Evolutionary conservation across 2,888 invertebrate genomes (phyloP).

Genomic region (Willowsia nigromaculata): DNA sequence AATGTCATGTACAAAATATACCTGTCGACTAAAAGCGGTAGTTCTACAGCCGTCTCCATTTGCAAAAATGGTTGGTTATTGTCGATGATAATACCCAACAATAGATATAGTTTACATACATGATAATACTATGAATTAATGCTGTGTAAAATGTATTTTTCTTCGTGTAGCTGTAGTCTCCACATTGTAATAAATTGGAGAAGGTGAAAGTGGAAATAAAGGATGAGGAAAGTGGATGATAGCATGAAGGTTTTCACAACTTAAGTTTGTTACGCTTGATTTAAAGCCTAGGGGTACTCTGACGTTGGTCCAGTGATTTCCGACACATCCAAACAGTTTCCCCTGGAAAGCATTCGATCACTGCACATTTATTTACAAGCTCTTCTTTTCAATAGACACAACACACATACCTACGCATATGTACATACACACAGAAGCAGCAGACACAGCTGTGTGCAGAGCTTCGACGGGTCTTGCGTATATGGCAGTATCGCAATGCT

Average conservation of each 20-base stretch:
- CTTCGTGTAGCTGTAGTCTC: not conserved
- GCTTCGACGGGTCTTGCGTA: no score
- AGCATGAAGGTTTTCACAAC: slow-evolving; percentile 22
- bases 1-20: no score
- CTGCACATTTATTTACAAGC: slow-evolving; percentile 27
- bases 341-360: slow-evolving; percentile 31
- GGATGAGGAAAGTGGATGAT: slow-evolving; percentile 34
- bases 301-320: slow-evolving; percentile 63
- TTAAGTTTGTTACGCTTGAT: slow-evolving; percentile 56
- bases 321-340: slow-evolving; percentile 50
- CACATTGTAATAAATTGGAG: not conserved
- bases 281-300: slow-evolving; percentile 61
- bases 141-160: not conserved
- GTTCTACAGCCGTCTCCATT: no score
- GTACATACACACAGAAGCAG: not conserved
- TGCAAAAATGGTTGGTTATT: no score
- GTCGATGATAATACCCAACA: no score
- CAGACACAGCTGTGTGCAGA: not conserved
- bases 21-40: no score
- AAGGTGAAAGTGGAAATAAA: slow-evolving; percentile 11
- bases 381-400: not conserved
- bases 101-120: not conserved
- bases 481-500: no score
- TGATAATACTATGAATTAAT: not conserved
- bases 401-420: not conserved